Evolutionary conservation across 2,888 invertebrate genomes (phyloP), one percentile per base, ranked within the genome.

Genomic region (Heliconius charithonia): DNA sequence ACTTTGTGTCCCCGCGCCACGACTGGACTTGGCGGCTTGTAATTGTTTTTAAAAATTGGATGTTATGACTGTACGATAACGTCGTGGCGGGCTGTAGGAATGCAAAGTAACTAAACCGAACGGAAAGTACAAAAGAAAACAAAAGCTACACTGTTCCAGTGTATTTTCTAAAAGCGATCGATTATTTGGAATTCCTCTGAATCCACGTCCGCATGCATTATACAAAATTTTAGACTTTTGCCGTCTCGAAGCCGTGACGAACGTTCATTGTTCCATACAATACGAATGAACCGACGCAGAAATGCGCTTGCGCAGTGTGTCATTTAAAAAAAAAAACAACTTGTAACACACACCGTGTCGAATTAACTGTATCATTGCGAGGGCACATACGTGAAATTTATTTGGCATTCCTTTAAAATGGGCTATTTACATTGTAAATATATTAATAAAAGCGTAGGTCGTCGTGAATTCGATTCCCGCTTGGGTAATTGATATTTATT

Each of bases 201-300:
- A 70, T 79, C 62, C 69, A 76, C 56, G 67, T 51, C 51, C 76
- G 73, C 65, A 72, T 66, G 78, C 66, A 62, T 76, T 73, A 78
- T 63, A 70, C 76, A 25, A n/a, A 75, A 13, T 63, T 45, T 32
- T 78, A 29, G 19, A 75, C 16, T 56, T 56, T 37, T 78, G 79
- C 76, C 77, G 75, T 81, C 77, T 79, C 77, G 79, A 74, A 74
- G 80, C 79, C 80, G 81, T 78, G 80, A 77, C 80, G 75, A 80
- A 79, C 73, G 77, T 67, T 66, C 81, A 81, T 82, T 83, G 83
- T 83, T 79, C 79, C 79, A 75, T 73, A 77, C 73, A 81, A 80
- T 75, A 69, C 81, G 51, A 75, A 59, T 56, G 37, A 51, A 41
- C 76, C 45, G 13, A 63, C 75, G 62, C 73, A 51, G 51, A 70